A percentile compares a stretch with the other conserved stretches of the same genome.
These are phyloP conservation scores for Idaea aversata DNA, from an alignment of 2,888 invertebrate genomes.

Conservation along the genomic window DNA sequence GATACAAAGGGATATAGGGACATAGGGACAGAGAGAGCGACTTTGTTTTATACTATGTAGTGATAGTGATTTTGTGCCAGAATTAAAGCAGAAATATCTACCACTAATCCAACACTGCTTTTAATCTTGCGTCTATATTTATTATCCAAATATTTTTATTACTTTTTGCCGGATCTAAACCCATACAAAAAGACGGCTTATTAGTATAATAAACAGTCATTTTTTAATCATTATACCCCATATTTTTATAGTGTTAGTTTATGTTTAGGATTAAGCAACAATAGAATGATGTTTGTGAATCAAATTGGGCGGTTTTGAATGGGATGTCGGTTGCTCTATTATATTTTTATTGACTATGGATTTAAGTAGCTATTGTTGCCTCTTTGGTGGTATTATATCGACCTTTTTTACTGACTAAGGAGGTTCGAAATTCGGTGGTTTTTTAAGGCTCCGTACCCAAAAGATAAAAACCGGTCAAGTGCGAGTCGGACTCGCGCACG, in stretches of 20 bases:
- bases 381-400: not conserved
- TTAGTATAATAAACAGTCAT: conserved; percentile 28
- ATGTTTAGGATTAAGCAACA: conserved; percentile 43
- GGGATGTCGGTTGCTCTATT: conserved; percentile 18
- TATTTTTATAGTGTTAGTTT: conserved; percentile 34
- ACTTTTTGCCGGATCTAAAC: not conserved
- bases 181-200: conserved; percentile 7
- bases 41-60: too few species aligned
- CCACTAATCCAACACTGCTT: too few species aligned
- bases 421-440: not conserved
- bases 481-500: too few species aligned
- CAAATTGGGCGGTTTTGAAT: conserved; percentile 40
- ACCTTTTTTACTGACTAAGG: not conserved
- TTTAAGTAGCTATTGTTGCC: not conserved
- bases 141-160: not conserved
- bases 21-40: too few species aligned
- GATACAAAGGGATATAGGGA: too few species aligned
- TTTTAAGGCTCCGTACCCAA: too few species aligned
- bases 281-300: conserved; percentile 37
- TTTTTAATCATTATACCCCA: conserved; percentile 34
- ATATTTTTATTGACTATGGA: conserved; percentile 23
- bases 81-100: too few species aligned
- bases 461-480: too few species aligned
- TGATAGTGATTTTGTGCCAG: too few species aligned
- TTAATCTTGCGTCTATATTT: not conserved